A percentile compares a stretch with the other conserved stretches of the same genome.
Conservation (phyloP, 2,797 vertebrate species). For the Scarus forsteni region DNA sequence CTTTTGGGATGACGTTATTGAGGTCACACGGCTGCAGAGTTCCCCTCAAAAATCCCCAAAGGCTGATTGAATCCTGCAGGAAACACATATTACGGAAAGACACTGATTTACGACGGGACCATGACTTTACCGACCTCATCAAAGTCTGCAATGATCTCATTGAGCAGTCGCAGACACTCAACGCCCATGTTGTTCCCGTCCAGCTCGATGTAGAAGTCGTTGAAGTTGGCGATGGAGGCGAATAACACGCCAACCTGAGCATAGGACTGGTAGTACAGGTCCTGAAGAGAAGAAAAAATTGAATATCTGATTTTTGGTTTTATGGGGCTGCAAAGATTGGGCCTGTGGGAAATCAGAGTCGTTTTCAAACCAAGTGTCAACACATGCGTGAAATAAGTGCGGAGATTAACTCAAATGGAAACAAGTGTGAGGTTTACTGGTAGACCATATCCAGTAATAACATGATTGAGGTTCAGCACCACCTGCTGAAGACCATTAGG, state of each 20-base stretch:
- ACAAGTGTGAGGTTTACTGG: background rate
- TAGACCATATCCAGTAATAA: background rate
- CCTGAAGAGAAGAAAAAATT: slow-evolving; percentile 74
- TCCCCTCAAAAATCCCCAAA: slow-evolving; percentile 12
- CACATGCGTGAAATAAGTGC: background rate
- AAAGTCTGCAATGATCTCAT: slow-evolving; percentile 98
- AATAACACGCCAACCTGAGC: slow-evolving; percentile 97
- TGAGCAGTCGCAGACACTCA: slow-evolving; percentile 95
- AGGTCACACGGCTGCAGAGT: slow-evolving; percentile 13
- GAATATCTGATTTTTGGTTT: background rate
- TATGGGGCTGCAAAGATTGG: background rate
- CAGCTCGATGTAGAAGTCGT: slow-evolving; percentile 98
- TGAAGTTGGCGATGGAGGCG: slow-evolving; percentile 98
- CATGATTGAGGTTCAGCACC: background rate
- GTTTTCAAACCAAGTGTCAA: background rate
- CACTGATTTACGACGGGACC: slow-evolving; percentile 37
- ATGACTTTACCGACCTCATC: slow-evolving; percentile 87
- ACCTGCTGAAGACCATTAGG: background rate
- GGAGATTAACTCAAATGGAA: background rate
- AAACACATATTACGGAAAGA: slow-evolving; percentile 21
- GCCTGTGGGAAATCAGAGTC: no score
- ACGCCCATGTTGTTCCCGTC: slow-evolving; percentile 99
- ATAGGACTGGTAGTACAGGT: slow-evolving; percentile 98
- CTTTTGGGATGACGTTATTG: slow-evolving; percentile 38
- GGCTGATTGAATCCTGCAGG: slow-evolving; percentile 14